Evolutionary conservation across 2,113 vertebrate species (phyloP), one percentile per base, ranked within the genome.

Genomic region (Phycodurus eques): DNA sequence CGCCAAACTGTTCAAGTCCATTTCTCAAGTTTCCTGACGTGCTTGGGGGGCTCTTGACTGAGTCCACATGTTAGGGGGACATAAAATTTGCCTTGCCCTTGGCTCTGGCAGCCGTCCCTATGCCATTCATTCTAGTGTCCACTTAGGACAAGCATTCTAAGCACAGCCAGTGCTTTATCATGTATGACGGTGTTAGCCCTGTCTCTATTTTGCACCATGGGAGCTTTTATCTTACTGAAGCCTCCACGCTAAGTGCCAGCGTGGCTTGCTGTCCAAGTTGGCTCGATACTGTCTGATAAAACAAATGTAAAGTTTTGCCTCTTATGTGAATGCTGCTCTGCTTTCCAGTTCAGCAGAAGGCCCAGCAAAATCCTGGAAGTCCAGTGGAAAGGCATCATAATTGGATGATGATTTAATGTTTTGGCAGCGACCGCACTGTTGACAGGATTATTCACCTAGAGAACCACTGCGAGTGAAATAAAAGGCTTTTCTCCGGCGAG

Each of bases 231-330:
- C 88, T 74, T 77, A 81, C 70, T 62, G 61, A 79, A 64, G 83
- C 75, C 72, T 82, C 80, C 67, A 75, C 80, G 82, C 78, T 84
- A 87, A 89, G 89, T 89, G 87, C 74, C 81, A 83, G 79, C 81
- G 81, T 85, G 82, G 80, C 82, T 73, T 81, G 79, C 80, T 83
- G 81, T 79, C 81, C 76, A 60, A 80, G 76, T 85, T 83, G 80
- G 79, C 80, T 85, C 11, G 13, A 53, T 1, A 27, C 85, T 82
- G 80, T 84, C 80, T 81, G 85, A 87, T 89, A 86, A 87, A 83
- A 89, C 80, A 83, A 83, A 71, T 60, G 33, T 79, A 77, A 71
- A 80, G 78, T 77, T 81, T 62, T 39, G 56, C 70, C 71, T 75
- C 79, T 67, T 59, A 63, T 67, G 65, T 76, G 71, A 64, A 22